Conservation (phyloP, 2,888 invertebrate genomes). For the Anoncus sp. region DNA sequence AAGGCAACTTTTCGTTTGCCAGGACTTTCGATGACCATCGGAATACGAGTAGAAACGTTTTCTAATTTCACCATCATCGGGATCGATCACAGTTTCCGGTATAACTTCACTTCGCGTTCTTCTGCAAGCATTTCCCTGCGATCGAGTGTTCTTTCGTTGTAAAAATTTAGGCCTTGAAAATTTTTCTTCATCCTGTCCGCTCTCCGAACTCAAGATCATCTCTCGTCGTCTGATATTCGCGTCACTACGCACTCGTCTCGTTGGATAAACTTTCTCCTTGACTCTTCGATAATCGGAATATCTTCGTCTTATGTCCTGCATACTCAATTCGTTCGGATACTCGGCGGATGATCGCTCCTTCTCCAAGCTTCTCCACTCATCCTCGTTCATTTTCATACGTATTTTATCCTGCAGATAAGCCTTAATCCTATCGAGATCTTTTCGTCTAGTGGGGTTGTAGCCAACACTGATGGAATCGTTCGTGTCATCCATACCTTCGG, state of each 20-base stretch:
- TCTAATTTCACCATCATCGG: constrained; percentile 45
- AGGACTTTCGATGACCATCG: constrained; percentile 30
- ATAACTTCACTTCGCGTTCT: constrained; percentile 57
- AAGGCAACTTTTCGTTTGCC: constrained; percentile 53
- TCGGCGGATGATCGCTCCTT: constrained; percentile 11
- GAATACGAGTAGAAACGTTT: constrained; percentile 53
- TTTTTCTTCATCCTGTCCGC: constrained; percentile 26
- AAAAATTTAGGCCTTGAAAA: neutral
- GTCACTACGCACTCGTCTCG: constrained; percentile 76
- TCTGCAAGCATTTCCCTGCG: constrained; percentile 24
- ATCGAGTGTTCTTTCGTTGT: neutral
- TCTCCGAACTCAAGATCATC: constrained; percentile 30
- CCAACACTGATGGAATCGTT: constrained; percentile 9
- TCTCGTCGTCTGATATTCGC: constrained; percentile 67
- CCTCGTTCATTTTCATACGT: constrained; percentile 73
- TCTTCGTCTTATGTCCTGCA: constrained; percentile 68
- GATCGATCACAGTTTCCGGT: constrained; percentile 53
- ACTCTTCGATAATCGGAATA: constrained; percentile 68
- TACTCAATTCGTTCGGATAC: constrained; percentile 52
- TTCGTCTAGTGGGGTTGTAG: constrained; percentile 35
- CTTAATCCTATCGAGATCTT: constrained; percentile 72
- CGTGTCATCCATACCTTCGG: constrained; percentile 2
- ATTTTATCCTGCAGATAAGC: constrained; percentile 73
- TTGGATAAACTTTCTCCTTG: constrained; percentile 68
- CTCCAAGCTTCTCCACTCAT: constrained; percentile 53